These are phyloP conservation scores for Cataglyphis rosenhaueri DNA, from an alignment of 2,888 invertebrate genomes.

Conservation along the genomic window DNA sequence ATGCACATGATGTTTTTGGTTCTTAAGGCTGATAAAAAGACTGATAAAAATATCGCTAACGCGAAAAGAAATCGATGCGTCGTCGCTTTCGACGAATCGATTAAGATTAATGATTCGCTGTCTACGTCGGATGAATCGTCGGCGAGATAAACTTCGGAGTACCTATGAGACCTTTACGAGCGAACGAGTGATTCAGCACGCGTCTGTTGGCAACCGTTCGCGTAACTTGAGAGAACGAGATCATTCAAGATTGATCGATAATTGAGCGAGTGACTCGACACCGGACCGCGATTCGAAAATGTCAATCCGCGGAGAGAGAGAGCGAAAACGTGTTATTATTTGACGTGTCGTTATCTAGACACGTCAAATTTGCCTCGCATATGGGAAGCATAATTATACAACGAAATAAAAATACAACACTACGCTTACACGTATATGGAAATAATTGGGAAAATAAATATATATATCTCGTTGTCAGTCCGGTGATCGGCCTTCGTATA, in stretches of 20 bases:
- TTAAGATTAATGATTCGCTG: constrained; percentile 52
- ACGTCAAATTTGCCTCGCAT: background rate
- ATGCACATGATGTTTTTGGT: background rate
- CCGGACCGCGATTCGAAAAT: constrained; percentile 31
- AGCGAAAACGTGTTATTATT: background rate
- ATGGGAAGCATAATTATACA: constrained; percentile 17
- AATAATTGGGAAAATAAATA: constrained; percentile 8
- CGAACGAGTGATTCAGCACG: constrained; percentile 42
- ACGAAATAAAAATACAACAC: background rate
- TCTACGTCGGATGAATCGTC: constrained; percentile 23
- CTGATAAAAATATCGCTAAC: background rate
- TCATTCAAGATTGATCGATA: constrained; percentile 32
- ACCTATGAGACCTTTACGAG: constrained; percentile 32
- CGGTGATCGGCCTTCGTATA: background rate
- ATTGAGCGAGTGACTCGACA: constrained; percentile 45
- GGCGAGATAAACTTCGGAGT: constrained; percentile 2
- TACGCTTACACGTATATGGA: constrained; percentile 1
- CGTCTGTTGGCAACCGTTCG: background rate
- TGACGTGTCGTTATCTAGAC: constrained; percentile 3
- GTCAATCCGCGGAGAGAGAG: constrained; percentile 1
- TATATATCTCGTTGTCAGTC: background rate
- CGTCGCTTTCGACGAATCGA: constrained; percentile 46
- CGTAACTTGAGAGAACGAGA: constrained; percentile 25
- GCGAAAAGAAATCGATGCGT: background rate
- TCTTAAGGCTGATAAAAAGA: background rate